Percentiles rank a stretch among this genome's conserved stretches.
Conservation (phyloP, 2,113 vertebrate genomes). For the Brienomyrus longianalis region DNA sequence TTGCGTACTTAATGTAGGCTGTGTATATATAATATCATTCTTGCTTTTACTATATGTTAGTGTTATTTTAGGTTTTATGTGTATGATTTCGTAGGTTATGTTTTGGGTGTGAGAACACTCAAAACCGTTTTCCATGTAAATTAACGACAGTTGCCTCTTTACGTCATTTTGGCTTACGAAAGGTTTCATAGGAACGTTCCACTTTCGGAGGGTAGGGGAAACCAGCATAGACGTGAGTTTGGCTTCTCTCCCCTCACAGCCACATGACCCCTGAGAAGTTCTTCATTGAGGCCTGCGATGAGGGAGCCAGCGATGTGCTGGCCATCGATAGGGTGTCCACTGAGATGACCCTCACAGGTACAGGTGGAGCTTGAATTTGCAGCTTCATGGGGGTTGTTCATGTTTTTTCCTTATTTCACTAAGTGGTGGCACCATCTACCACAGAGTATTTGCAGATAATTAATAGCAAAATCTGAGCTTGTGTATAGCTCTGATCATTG, state of each 20-base stretch:
- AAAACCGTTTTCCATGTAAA: not conserved
- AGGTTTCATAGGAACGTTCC: not conserved
- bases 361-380: not conserved
- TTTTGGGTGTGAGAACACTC: not conserved
- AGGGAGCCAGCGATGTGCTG: conserved; percentile 76
- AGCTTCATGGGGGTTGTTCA: not conserved
- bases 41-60: not conserved
- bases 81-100: not conserved
- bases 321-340: conserved; percentile 88
- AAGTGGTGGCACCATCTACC: not conserved
- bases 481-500: not conserved
- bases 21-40: not conserved
- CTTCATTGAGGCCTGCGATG: conserved; percentile 83
- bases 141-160: not conserved
- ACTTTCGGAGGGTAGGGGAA: not conserved
- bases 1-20: not conserved
- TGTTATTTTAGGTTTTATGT: not conserved
- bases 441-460: not conserved
- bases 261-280: conserved; percentile 86
- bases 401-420: not conserved
- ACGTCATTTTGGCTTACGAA: not conserved
- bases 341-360: conserved; percentile 86
- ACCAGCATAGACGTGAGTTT: not conserved
- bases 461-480: not conserved
- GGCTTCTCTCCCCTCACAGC: conserved; percentile 44